Conservation (phyloP, 1,140 invertebrate species). For the Asobara japonica region DNA sequence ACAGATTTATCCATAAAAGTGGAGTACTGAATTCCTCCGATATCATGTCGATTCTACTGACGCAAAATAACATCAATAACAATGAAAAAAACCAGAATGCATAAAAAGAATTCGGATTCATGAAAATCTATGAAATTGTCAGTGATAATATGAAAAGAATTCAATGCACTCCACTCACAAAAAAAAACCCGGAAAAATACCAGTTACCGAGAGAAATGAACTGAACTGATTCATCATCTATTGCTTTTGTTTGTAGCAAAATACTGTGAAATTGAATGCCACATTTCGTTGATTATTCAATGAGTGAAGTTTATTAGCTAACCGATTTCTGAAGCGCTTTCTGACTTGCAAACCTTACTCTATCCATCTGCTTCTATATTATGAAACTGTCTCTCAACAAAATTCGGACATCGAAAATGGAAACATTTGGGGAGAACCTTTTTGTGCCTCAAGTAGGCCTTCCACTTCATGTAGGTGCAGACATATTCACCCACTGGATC, state of each 20-base stretch:
- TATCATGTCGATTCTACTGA: neutral
- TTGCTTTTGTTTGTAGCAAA: too few relatives aligned
- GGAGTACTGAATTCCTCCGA: neutral
- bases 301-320: too few relatives aligned
- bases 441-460: too few relatives aligned
- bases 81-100: neutral
- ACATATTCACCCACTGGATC: too few relatives aligned
- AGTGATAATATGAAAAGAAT: constrained; percentile 1
- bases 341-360: too few relatives aligned
- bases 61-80: neutral
- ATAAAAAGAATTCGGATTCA: neutral
- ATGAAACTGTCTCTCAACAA: too few relatives aligned
- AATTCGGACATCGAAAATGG: too few relatives aligned
- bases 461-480: too few relatives aligned
- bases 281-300: neutral
- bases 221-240: neutral
- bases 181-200: neutral
- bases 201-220: neutral
- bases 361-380: too few relatives aligned
- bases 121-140: neutral
- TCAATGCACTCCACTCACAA: neutral
- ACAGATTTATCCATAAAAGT: too few relatives aligned
- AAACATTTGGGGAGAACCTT: too few relatives aligned
- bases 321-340: too few relatives aligned
- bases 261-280: neutral